Base-by-base conservation (phyloP, 2,888 invertebrate species). In the Antheraea yamamai region DNA sequence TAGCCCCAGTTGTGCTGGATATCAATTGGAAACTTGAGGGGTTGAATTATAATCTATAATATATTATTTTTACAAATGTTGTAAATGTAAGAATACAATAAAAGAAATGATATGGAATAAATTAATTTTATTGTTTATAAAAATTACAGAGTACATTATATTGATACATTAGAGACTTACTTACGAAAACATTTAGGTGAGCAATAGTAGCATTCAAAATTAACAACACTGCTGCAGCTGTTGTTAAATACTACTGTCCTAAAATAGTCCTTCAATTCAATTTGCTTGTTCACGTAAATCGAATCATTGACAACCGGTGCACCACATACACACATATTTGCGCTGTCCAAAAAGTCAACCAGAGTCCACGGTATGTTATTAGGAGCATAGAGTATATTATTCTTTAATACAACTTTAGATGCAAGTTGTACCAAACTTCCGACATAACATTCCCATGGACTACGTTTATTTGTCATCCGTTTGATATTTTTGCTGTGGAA, bases 291-390 rank as follows among this genome's bases (percentile, higher is more conserved):
- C n/a, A 89, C 73, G 79, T 83, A 89, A 78, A 84, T 86, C 51
- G 77, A 81, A 51, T 88, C 84, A 81, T 88, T 90, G 10, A 93
- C 82, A 20, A 92, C 95, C 26, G 96, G 92, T 70, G 84, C 86
- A 1, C 96, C 96, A 87, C 97, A 97, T 1, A 95, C 84, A 85
- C 97, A 97, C 87, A 96, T 96, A 79, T 95, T 94, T 0, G 96
- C 96, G 82, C 94, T 86, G 81, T 96, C 96, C 79, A 97, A 87
- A 84, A 95, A 96, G 72, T 95, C 88, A 0, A 96, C 95, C 75
- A 97, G 85, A 7, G 96, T 96, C 76, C 84, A 84, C 1, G 97
- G 97, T 82, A 97, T 93, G 52, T 92, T 92, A 74, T 95, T 95
- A 26, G 95, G 88, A 76, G 95, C 93, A 85, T 96, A 97, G 58